Base-by-base conservation (phyloP, 2,113 vertebrate genomes). In the Perca flavescens region DNA sequence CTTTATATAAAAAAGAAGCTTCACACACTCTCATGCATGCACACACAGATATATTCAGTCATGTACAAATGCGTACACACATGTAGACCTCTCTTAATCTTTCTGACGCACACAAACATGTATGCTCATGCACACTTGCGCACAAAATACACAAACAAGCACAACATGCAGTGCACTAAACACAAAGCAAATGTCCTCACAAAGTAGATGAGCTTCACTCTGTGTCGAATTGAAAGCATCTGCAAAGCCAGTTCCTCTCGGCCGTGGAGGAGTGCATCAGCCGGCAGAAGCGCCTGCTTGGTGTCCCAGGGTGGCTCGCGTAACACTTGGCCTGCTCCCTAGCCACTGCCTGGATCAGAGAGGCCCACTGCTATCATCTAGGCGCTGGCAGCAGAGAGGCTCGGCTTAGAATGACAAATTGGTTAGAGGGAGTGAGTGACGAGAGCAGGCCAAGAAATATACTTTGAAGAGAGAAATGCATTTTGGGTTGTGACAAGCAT, bases 351-450 rank as follows among this genome's bases (percentile, higher is more conserved):
- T 90, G 94, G 94, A 96, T 95, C 94, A 95, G 92, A 94, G 93
- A 92, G 90, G 88, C 93, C 91, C 91, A 79, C 80, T 86, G 93
- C 94, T 95, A 94, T 94, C 93, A 94, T 95, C 94, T 94, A 87
- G 83, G 89, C 89, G 83, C 93, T 94, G 95, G 95, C 95, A 94
- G 89, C 92, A 64, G 77, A 47, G 84, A 75, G 76, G 89, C 89
- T 58, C 70, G 87, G 94, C 94, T 95, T 94, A 92, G 91, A 96
- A 92, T 94, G 93, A 95, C 94, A 95, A 96, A 96, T 96, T 94
- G 94, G 94, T 95, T 93, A 70, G 94, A 94, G 93, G 91, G 91
- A 91, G 89, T 81, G 91, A 92, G 90, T 84, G 87, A 92, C 79
- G 80, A 87, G 83, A 89, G 88, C 86, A 75, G 88, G 94, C 94